Percentiles rank a stretch among this genome's conserved stretches.
Conservation (phyloP, 2,113 vertebrate species). For the Plecturocebus donacophilus region DNA sequence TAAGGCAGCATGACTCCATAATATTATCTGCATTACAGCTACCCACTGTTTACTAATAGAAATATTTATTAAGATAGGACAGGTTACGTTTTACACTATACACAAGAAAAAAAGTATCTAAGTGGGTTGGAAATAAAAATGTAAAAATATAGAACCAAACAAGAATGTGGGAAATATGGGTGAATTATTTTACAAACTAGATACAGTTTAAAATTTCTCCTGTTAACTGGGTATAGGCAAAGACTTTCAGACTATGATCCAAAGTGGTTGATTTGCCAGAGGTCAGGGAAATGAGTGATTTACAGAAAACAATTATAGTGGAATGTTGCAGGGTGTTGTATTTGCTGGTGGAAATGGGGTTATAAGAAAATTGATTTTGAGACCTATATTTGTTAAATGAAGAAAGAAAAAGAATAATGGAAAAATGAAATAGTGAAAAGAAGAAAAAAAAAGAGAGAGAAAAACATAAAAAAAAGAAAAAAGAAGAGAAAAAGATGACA, state of each 20-base stretch:
- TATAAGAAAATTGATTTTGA: background rate
- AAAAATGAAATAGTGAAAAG: background rate
- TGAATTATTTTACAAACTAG: background rate
- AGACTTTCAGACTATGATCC: background rate
- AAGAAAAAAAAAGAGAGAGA: background rate
- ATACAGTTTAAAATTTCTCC: background rate
- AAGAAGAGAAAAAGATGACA: too few species aligned
- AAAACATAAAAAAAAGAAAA: background rate
- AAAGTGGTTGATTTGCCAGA: background rate
- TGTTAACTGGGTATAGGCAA: too few species aligned
- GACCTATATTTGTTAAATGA: background rate
- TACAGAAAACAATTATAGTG: background rate
- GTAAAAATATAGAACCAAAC: background rate
- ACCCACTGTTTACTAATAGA: background rate
- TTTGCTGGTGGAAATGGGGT: background rate
- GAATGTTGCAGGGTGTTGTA: background rate
- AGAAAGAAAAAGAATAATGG: background rate
- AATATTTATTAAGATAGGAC: background rate
- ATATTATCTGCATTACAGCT: background rate
- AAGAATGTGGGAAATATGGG: background rate
- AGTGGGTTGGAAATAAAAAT: background rate
- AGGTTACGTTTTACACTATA: background rate
- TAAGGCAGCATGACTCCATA: background rate
- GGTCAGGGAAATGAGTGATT: background rate
- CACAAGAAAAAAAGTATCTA: background rate